Base-by-base conservation (phyloP, 2,113 vertebrate species). In the Sinocyclocheilus maitianheensis region DNA sequence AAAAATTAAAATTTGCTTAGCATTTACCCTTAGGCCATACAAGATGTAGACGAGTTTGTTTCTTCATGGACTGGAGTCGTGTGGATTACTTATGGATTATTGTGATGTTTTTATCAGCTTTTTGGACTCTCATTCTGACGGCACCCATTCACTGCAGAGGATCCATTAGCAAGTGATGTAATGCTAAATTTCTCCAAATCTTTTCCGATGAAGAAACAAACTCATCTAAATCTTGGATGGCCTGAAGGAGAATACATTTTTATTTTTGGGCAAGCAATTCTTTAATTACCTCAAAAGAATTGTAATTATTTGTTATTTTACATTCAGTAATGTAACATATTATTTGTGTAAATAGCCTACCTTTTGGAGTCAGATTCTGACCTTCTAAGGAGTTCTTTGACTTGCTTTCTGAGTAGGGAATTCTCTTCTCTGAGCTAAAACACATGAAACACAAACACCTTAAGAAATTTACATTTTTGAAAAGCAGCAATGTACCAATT, bases 341-440 rank as follows among this genome's bases (percentile, higher is more conserved):
- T 34, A 18, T 18, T 20, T 16, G 22, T 77, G n/a, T 63, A 26
- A 72, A 40, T 12, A 65, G 72, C 95, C 60, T 89, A 98, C 97
- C 95, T 97, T 89, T 91, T 90, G 58, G 94, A 93, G 26, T 95
- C 95, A 18, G 83, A 80, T 77, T 96, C 94, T 6, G 95, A 94
- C 82, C 94, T 91, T 87, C 91, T 93, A 90, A 94, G 92, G 67
- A 97, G 92, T 81, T 96, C 95, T 63, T 55, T 91, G 90, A 97
- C 87, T 89, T 94, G 95, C 77, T 92, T 97, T 92, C 94, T 95
- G 65, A 98, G 90, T 55, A 78, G 26, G 71, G 89, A 46, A 84
- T 98, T 99, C 91, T 99, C 97, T 91, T 97, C 95, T 92, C 95
- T 93, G 14, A 99, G 87, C 98, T 98, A 85, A 1, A 88, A 85